Evolutionary conservation across 2,888 invertebrate species (phyloP).

Genomic region (Synanthedon formicaeformis): DNA sequence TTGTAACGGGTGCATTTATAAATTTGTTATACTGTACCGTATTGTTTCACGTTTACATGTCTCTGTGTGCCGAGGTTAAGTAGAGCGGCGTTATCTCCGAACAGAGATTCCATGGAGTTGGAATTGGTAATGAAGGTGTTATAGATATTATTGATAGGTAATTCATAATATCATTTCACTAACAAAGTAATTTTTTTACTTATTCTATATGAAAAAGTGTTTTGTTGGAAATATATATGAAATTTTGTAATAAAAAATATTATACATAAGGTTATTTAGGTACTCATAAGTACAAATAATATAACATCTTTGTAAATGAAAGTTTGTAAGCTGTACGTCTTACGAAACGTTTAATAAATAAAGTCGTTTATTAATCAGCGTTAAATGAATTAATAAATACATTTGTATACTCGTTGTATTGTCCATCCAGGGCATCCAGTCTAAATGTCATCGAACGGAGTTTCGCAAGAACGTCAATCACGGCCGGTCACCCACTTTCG

Average conservation of each 20-base stretch:
- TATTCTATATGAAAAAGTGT: no score
- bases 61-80: slow-evolving; percentile 69
- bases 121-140: slow-evolving; percentile 17
- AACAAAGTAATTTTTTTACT: neutral
- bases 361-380: no score
- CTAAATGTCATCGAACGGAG: slow-evolving; percentile 65
- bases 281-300: no score
- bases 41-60: slow-evolving; percentile 69
- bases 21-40: slow-evolving; percentile 62
- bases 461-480: slow-evolving; percentile 68
- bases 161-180: neutral
- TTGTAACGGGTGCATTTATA: slow-evolving; percentile 23
- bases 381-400: slow-evolving; percentile 19
- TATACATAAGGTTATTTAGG: no score
- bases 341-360: no score
- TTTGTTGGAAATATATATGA: no score
- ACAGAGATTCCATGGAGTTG: slow-evolving; percentile 62
- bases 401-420: slow-evolving; percentile 54
- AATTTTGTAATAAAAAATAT: no score
- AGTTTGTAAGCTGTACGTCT: no score
- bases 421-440: slow-evolving; percentile 59
- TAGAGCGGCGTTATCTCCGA: slow-evolving; percentile 68
- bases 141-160: slow-evolving; percentile 6
- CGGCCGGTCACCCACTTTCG: slow-evolving; percentile 70
- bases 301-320: no score